phyloP scores from a whole-genome alignment of 2,797 vertebrate genomes.

The Poecilia wingei region DNA sequence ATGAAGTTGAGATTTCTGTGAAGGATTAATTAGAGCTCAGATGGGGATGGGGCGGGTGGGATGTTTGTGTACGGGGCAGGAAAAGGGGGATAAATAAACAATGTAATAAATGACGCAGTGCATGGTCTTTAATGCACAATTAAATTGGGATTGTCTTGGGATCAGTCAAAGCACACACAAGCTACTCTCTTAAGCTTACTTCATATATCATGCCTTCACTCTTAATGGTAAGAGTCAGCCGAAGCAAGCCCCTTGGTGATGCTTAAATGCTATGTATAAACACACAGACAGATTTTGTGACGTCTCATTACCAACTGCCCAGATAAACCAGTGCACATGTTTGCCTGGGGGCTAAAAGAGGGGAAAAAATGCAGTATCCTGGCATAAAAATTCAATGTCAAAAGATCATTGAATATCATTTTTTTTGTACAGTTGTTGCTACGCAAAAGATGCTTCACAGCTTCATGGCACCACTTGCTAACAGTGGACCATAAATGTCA shows the following conservation, averaged over 20 bases:
- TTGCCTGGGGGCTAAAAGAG: slow-evolving; percentile 13
- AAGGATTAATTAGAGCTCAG: slow-evolving; percentile 90
- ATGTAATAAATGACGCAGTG: slow-evolving; percentile 88
- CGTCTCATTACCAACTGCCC: slow-evolving; percentile 52
- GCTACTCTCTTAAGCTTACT: slow-evolving; percentile 80
- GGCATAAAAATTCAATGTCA: slow-evolving; percentile 29
- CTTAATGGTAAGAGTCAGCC: slow-evolving; percentile 83
- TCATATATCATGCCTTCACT: slow-evolving; percentile 87
- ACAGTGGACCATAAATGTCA: background rate
- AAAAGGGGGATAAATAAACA: slow-evolving; percentile 85
- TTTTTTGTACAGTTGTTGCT: background rate
- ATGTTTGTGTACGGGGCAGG: slow-evolving; percentile 25
- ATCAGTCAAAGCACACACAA: slow-evolving; percentile 85
- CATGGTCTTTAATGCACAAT: slow-evolving; percentile 91
- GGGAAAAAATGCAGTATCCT: background rate
- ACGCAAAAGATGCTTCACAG: background rate
- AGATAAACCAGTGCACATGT: slow-evolving; percentile 54
- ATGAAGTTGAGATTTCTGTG: slow-evolving; percentile 85
- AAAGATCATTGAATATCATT: slow-evolving; percentile 19
- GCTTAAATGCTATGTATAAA: slow-evolving; percentile 73
- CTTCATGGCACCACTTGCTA: background rate
- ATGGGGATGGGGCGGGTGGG: slow-evolving; percentile 69
- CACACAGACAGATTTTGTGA: slow-evolving; percentile 58
- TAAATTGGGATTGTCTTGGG: slow-evolving; percentile 87
- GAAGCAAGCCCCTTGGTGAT: slow-evolving; percentile 70